These are phyloP conservation scores for Lepidocyrtoides sp. DNA, from an alignment of 2,888 invertebrate genomes.

Conservation along the genomic window DNA sequence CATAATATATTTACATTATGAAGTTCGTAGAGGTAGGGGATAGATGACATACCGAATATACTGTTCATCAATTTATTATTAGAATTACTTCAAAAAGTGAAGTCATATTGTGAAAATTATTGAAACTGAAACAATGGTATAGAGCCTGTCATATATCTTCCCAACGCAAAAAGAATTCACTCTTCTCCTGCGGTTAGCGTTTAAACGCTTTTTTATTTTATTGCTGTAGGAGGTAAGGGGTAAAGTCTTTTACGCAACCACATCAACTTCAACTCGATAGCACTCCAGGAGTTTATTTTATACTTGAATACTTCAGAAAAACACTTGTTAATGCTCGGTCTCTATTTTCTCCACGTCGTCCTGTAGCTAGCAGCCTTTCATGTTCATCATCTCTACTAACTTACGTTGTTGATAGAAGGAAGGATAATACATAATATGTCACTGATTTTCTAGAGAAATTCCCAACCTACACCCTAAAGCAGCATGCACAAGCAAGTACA, in stretches of 20 bases:
- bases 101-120: not conserved
- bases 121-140: not conserved
- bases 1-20: too few relatives aligned
- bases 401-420: too few relatives aligned
- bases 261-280: slow-evolving; percentile 14
- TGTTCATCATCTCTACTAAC: too few relatives aligned
- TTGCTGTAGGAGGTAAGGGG: slow-evolving; percentile 1
- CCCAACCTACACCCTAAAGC: too few relatives aligned
- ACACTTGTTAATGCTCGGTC: not conserved
- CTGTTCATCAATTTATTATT: too few relatives aligned
- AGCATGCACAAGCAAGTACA: too few relatives aligned
- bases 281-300: slow-evolving; percentile 45
- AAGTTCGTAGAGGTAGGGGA: too few relatives aligned
- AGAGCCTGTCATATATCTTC: not conserved
- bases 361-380: not conserved
- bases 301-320: not conserved
- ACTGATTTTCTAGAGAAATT: too few relatives aligned
- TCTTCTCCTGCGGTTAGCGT: not conserved
- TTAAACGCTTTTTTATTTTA: slow-evolving; percentile 13
- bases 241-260: slow-evolving; percentile 11
- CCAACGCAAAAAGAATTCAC: not conserved
- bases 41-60: too few relatives aligned
- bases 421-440: too few relatives aligned
- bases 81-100: too few relatives aligned
- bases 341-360: not conserved